Evolutionary conservation across 2,113 vertebrate species (phyloP).

Genomic region (Elaphurus davidianus): DNA sequence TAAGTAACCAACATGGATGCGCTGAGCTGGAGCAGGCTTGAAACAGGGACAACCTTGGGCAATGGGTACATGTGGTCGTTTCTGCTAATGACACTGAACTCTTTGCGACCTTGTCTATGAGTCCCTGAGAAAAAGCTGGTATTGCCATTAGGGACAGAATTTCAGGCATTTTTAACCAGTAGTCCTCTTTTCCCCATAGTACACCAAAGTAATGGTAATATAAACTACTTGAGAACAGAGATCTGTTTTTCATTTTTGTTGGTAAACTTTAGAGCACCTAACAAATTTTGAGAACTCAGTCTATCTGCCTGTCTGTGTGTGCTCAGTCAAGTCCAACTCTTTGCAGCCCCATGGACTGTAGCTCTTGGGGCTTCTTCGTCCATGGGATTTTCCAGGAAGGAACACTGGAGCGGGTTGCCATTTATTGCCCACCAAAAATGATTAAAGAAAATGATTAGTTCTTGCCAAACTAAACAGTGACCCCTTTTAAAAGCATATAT

Average conservation of each 20-base stretch:
- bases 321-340: fast-evolving
- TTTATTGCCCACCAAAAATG: not conserved
- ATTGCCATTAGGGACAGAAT: not conserved
- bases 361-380: fast-evolving
- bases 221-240: not conserved
- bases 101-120: not conserved
- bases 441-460: not conserved
- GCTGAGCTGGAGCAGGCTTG: too few relatives aligned
- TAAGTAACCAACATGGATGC: too few relatives aligned
- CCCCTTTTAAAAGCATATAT: not conserved
- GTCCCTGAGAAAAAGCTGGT: not conserved
- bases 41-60: too few relatives aligned
- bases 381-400: not conserved
- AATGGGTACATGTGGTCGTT: fast-evolving
- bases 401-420: not conserved
- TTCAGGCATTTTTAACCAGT: not conserved
- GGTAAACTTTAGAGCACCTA: not conserved
- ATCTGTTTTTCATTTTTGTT: not conserved
- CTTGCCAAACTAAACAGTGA: not conserved
- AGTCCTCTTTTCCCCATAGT: not conserved
- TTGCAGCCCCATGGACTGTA: not conserved
- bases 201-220: not conserved
- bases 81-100: not conserved
- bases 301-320: not conserved
- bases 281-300: not conserved